phyloP scores from a whole-genome alignment of 2,888 invertebrate genomes.

The Gnatocerus cornutus region DNA sequence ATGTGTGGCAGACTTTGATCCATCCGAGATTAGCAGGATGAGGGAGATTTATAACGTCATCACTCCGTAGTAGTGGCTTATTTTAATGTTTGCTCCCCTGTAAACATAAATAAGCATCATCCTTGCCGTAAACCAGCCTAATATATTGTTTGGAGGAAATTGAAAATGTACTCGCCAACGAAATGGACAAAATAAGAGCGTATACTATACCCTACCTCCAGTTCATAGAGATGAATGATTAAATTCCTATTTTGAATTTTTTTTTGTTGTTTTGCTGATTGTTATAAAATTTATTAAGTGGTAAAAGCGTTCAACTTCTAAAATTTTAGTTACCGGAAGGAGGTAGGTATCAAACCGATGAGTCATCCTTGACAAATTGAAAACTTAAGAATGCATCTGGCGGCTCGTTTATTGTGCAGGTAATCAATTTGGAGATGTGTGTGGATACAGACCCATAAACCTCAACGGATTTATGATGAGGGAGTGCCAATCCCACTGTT shows the following conservation, averaged over 20 bases:
- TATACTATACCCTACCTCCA: too few species aligned
- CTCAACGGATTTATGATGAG: conserved; percentile 44
- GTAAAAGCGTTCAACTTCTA: neutral
- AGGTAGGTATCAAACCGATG: conserved; percentile 22
- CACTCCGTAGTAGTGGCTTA: conserved; percentile 55
- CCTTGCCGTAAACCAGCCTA: conserved; percentile 47
- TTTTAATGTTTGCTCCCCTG: conserved; percentile 55
- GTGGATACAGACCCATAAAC: conserved; percentile 44
- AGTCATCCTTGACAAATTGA: conserved; percentile 44
- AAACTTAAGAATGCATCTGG: conserved; percentile 40
- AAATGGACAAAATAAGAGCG: neutral
- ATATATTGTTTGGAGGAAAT: conserved; percentile 49
- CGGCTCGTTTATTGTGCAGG: conserved; percentile 40
- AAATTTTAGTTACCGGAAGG: neutral
- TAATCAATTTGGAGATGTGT: conserved; percentile 47
- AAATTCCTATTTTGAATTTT: too few species aligned
- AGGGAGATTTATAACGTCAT: conserved; percentile 57
- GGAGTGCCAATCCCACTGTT: conserved; percentile 41
- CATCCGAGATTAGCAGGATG: conserved; percentile 51
- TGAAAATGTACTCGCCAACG: conserved; percentile 22
- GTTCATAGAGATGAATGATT: too few species aligned
- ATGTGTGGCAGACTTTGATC: conserved; percentile 52
- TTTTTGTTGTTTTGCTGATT: too few species aligned
- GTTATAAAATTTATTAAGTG: conserved; percentile 8
- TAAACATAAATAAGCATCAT: conserved; percentile 56